Conservation (phyloP, 2,113 vertebrate species). For the Podocnemis expansa region DNA sequence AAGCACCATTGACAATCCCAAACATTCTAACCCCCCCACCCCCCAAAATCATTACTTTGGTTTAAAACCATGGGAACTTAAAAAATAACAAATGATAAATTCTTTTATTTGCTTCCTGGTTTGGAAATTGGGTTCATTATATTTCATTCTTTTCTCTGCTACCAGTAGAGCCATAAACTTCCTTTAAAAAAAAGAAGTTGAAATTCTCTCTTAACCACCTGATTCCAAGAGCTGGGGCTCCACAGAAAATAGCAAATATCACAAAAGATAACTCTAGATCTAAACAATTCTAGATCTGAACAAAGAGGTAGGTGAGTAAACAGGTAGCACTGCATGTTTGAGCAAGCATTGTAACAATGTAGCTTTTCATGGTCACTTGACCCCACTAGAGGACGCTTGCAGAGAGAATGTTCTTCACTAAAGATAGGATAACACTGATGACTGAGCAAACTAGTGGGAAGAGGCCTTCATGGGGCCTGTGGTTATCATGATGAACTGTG, state of each 20-base stretch:
- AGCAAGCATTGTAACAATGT: neutral
- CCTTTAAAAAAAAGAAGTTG: neutral
- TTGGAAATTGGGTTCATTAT: neutral
- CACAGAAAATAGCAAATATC: neutral
- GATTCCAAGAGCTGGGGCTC: neutral
- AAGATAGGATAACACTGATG: neutral
- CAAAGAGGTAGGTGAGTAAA: neutral
- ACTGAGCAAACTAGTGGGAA: neutral
- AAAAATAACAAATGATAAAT: neutral
- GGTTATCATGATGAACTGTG: neutral
- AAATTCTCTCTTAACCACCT: neutral
- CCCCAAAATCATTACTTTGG: rapidly evolving
- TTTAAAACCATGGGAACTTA: neutral
- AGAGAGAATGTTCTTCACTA: neutral
- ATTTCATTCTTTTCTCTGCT: neutral
- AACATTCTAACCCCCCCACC: neutral
- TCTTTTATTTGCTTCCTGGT: neutral
- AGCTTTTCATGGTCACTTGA: neutral
- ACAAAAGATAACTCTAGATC: neutral
- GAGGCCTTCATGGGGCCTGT: neutral
- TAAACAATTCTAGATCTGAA: neutral
- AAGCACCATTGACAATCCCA: neutral
- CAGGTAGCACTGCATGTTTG: neutral
- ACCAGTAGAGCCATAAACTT: neutral
- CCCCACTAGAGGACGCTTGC: rapidly evolving